Evolutionary conservation across 2,797 vertebrate genomes (phyloP).

Genomic region (Chaunax sp.): DNA sequence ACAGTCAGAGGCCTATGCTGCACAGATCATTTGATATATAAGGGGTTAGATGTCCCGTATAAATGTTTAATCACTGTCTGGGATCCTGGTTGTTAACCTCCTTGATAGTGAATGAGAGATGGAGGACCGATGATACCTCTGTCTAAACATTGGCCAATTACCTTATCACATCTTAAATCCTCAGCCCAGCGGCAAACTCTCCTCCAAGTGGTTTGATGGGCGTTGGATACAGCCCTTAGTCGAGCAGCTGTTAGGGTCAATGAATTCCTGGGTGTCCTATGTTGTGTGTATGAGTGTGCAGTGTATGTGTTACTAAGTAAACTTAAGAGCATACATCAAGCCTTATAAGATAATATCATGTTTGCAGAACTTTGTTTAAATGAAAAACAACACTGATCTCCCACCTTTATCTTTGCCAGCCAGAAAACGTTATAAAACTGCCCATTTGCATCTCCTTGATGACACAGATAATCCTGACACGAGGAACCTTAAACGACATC

Average conservation of each 20-base stretch:
- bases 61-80: slow-evolving; percentile 82
- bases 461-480: slow-evolving; percentile 74
- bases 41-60: slow-evolving; percentile 71
- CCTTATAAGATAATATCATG: slow-evolving; percentile 64
- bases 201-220: slow-evolving; percentile 46
- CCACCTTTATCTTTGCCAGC: slow-evolving; percentile 56
- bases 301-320: slow-evolving; percentile 46
- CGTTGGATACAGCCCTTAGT: slow-evolving; percentile 45
- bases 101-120: slow-evolving; percentile 57
- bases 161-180: slow-evolving; percentile 74
- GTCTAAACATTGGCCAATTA: slow-evolving; percentile 74
- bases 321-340: slow-evolving; percentile 41
- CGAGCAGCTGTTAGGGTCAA: slow-evolving; percentile 73
- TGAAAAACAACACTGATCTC: slow-evolving; percentile 57
- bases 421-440: slow-evolving; percentile 63
- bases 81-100: slow-evolving; percentile 76
- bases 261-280: slow-evolving; percentile 58
- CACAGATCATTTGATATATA: slow-evolving; percentile 74
- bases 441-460: slow-evolving; percentile 69
- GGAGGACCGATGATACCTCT: slow-evolving; percentile 53
- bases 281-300: slow-evolving; percentile 19
- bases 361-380: slow-evolving; percentile 64
- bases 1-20: slow-evolving; percentile 48
- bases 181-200: slow-evolving; percentile 37
- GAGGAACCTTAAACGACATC: slow-evolving; percentile 65